Conservation (phyloP, 2,113 vertebrate species). For the Etheostoma cragini region DNA sequence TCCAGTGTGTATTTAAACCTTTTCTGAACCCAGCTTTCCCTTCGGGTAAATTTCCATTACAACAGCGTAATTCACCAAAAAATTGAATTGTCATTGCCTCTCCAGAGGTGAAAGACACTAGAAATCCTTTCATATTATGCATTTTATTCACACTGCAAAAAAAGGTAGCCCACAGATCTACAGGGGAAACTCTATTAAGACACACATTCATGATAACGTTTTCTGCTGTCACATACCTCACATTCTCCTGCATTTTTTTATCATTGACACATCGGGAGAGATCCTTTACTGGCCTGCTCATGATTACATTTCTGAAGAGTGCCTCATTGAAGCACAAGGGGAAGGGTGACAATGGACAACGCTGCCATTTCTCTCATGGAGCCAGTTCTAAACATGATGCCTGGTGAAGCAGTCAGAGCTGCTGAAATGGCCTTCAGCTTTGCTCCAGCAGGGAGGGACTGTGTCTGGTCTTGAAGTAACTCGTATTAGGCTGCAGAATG, state of each 20-base stretch:
- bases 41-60: conserved; percentile 54
- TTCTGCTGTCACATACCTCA: conserved; percentile 30
- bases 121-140: conserved; percentile 50
- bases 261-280: conserved; percentile 58
- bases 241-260: conserved; percentile 63
- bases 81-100: conserved; percentile 46
- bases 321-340: conserved; percentile 55
- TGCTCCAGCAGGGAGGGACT: conserved; percentile 30
- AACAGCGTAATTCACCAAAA: conserved; percentile 42
- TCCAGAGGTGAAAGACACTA: conserved; percentile 44
- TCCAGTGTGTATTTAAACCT: conserved; percentile 56
- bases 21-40: conserved; percentile 56
- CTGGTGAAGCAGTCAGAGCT: conserved; percentile 37
- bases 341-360: conserved; percentile 58
- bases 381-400: conserved; percentile 63
- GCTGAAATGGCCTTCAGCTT: conserved; percentile 55
- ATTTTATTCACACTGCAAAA: conserved; percentile 30
- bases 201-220: conserved; percentile 40
- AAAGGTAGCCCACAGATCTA: conserved; percentile 22
- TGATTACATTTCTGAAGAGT: conserved; percentile 62
- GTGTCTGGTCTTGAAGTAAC: conserved; percentile 61
- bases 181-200: conserved; percentile 65
- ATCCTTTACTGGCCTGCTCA: conserved; percentile 45
- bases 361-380: conserved; percentile 57
- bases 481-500: conserved; percentile 70